phyloP scores from a whole-genome alignment of 1,140 invertebrate genomes.

The Ostrea denselamellosa region DNA sequence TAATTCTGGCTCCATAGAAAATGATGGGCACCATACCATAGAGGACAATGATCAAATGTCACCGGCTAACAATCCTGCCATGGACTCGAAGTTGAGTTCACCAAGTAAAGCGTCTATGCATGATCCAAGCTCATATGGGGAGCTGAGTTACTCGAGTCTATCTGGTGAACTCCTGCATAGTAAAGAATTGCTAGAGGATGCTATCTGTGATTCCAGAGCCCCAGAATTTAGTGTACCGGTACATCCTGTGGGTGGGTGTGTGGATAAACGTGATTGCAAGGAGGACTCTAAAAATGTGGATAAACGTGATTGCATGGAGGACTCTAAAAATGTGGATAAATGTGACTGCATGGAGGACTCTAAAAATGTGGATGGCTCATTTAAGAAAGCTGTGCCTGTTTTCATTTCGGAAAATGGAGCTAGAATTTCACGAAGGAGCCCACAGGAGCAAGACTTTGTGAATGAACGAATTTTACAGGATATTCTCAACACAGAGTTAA shows the following conservation, averaged over 20 bases:
- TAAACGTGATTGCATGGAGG: background rate
- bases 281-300: no score
- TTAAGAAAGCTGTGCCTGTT: background rate
- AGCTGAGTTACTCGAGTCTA: slow-evolving; percentile 1
- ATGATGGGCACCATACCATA: background rate
- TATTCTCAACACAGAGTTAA: slow-evolving; percentile 24
- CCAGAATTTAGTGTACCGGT: background rate
- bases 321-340: no score
- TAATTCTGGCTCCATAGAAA: background rate
- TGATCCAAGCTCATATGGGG: slow-evolving; percentile 8
- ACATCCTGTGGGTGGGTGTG: background rate
- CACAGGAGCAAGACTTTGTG: slow-evolving; percentile 26
- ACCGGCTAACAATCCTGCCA: background rate
- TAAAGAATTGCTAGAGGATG: background rate
- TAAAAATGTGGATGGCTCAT: background rate
- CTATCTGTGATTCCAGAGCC: background rate
- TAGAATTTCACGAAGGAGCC: background rate
- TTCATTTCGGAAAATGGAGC: background rate
- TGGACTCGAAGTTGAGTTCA: background rate
- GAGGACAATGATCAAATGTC: background rate
- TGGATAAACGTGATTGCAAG: background rate
- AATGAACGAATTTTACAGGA: slow-evolving; percentile 31
- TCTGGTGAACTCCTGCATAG: background rate
- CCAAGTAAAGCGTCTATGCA: background rate
- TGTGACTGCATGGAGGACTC: background rate